Base-by-base conservation (phyloP, 2,888 invertebrate species). In the Eupeodes latifasciatus region DNA sequence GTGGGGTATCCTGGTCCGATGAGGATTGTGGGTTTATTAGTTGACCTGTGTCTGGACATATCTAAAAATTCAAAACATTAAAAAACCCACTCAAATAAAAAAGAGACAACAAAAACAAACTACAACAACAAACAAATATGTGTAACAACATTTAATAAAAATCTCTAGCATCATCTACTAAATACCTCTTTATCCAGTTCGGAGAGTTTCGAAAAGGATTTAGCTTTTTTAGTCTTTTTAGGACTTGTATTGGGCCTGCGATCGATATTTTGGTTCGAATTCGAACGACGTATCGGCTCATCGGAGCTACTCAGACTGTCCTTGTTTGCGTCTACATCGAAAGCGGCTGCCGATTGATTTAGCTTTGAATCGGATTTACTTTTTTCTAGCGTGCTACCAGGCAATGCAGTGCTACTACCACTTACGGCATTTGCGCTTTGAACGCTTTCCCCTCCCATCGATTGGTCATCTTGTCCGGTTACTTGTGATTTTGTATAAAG, bases 341-440 rank as follows among this genome's bases (percentile, higher is more conserved):
- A 88, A 81, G 81, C 81, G 27, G 85, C 66, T 67, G 87, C 81
- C 77, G 88, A 85, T 86, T 95, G 94, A 90, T 94, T 94, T 57
- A 96, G 92, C 91, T 95, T 95, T 27, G 96, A 96, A 91, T 96
- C 96, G 0, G 96, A 96, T 92, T 96, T 96, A 91, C 96, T 96
- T 90, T 96, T 96, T 91, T 96, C 96, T 76, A 95, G 91, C 85
- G 71, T 78, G 59, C 85, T 88, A 85, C 88, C 88, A 10, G 94
- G 91, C 90, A 90, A 92, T 53, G 90, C 89, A 61, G 87, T 76
- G 16, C 90, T 90, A 64, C 55, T 89, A 81, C 89, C 90, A 90
- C 88, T 90, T 85, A 90, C 89, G 34, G 57, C 77, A 90, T 90
- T 79, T 85, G 90, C 53, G 85, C 67, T 71, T 82, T 90, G 57